phyloP scores from a whole-genome alignment of 1,140 invertebrate genomes.

The Drosophila subpulchrella region DNA sequence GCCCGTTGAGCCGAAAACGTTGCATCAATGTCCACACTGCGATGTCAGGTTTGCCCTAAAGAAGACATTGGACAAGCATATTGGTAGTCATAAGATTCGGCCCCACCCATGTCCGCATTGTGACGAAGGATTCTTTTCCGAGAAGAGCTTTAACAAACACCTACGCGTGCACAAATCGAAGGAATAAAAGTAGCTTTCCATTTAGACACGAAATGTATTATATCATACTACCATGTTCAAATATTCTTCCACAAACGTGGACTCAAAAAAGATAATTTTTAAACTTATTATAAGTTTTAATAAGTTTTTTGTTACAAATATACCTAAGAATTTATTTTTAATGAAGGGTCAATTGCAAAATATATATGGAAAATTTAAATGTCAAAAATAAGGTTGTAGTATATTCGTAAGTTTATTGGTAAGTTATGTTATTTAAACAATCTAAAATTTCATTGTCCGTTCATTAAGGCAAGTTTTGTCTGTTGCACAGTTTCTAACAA shows the following conservation, averaged over 20 bases:
- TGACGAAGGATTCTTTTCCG: conserved; percentile 35
- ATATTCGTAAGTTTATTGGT: conserved; percentile 65
- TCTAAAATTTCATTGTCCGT: conserved; percentile 80
- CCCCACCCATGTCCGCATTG: conserved; percentile 25
- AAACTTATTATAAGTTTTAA: neutral
- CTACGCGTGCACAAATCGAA: conserved; percentile 7
- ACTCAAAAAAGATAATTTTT: neutral
- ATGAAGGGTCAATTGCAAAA: neutral
- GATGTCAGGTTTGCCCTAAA: conserved; percentile 27
- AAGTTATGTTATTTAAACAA: conserved; percentile 74
- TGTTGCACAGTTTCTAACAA: conserved; percentile 35
- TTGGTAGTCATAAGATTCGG: conserved; percentile 27
- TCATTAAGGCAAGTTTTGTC: conserved; percentile 77
- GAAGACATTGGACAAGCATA: conserved; percentile 29
- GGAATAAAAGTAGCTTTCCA: neutral
- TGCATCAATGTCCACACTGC: conserved; percentile 30
- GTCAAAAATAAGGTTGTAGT: conserved; percentile 1
- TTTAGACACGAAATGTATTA: neutral
- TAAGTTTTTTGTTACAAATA: neutral
- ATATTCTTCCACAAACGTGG: neutral
- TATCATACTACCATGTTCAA: neutral
- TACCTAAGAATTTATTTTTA: neutral
- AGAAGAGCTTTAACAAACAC: conserved; percentile 24
- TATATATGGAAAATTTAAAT: neutral
- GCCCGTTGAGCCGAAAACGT: neutral